Evolutionary conservation across 2,797 vertebrate genomes (phyloP).

Genomic region (Margarornis squamiger): DNA sequence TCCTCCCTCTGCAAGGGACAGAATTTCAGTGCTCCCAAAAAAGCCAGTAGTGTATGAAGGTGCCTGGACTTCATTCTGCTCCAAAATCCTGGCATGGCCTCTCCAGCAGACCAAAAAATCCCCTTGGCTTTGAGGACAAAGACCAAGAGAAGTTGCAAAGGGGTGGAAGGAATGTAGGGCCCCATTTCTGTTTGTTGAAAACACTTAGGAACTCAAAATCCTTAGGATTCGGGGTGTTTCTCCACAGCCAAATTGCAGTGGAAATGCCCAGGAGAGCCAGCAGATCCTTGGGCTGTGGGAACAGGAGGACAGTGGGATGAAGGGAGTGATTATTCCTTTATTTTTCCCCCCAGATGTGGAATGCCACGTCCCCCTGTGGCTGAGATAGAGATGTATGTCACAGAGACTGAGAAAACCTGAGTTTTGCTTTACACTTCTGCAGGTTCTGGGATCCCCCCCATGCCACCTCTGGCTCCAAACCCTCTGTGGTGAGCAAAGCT

Average conservation of each 20-base stretch:
- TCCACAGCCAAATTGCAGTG: background rate
- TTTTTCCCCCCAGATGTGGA: background rate
- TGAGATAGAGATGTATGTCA: background rate
- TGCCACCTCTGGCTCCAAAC: background rate
- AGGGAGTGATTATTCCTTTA: background rate
- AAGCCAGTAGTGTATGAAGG: fast-evolving
- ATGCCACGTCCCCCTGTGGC: background rate
- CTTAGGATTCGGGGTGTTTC: background rate
- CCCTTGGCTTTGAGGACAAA: background rate
- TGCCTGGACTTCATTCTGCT: background rate
- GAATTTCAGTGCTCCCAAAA: background rate
- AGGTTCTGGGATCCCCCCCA: background rate
- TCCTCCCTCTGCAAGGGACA: background rate
- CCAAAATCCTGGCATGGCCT: background rate
- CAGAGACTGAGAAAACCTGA: background rate
- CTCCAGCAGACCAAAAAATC: background rate
- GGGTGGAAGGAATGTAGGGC: background rate
- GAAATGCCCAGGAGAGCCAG: background rate
- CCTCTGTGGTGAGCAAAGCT: background rate
- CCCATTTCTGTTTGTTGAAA: background rate
- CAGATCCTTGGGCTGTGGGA: background rate
- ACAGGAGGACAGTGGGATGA: background rate
- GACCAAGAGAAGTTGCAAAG: background rate
- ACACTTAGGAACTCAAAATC: background rate
- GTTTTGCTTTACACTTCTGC: background rate